A percentile compares a stretch with the other conserved stretches of the same genome.
phyloP scores from a whole-genome alignment of 2,888 invertebrate genomes.

The Rotaria socialis region DNA sequence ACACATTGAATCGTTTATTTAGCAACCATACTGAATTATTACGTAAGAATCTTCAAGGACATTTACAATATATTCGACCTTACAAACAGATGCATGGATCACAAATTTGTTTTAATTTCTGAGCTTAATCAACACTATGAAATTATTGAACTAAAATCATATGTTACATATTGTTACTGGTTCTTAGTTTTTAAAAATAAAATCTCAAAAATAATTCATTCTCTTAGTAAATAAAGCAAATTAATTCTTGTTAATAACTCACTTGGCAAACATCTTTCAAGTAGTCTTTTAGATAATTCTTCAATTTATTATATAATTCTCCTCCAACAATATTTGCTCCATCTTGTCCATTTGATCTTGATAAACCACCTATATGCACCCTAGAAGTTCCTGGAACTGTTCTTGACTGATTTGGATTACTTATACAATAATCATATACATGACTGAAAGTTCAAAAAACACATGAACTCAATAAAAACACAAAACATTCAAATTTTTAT shows the following conservation, averaged over 20 bases:
- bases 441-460: background rate
- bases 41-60: background rate
- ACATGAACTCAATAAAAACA: background rate
- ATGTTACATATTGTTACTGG: no score
- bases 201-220: no score
- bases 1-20: no score
- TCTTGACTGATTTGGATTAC: background rate
- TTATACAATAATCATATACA: conserved; percentile 45
- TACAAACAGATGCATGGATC: no score
- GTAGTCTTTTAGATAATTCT: conserved; percentile 42
- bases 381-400: background rate
- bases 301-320: conserved; percentile 43
- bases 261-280: conserved; percentile 40
- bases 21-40: background rate
- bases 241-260: no score
- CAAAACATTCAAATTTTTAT: background rate
- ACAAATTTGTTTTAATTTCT: no score
- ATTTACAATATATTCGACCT: no score
- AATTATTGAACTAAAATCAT: no score
- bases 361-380: conserved; percentile 6
- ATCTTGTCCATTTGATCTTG: background rate
- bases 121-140: no score
- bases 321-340: conserved; percentile 45
- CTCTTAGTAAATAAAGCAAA: no score
- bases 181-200: no score